A percentile compares a stretch with the other conserved stretches of the same genome.
Evolutionary conservation across 2,113 vertebrate species (phyloP).

Genomic region (Pungitius pungitius): DNA sequence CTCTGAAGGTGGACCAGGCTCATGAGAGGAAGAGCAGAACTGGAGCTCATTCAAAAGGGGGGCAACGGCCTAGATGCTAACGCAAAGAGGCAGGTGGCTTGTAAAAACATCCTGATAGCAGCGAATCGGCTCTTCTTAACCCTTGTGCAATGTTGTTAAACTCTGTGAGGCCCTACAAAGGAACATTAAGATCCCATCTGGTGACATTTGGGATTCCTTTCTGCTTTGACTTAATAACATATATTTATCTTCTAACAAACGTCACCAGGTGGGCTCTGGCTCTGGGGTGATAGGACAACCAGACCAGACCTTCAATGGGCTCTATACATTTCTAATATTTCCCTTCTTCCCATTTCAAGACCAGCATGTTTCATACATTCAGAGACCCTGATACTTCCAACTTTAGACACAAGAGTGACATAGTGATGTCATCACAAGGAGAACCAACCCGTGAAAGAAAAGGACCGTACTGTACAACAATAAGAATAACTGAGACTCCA

Average conservation of each 20-base stretch:
- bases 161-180: too few relatives aligned
- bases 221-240: not conserved
- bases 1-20: not conserved
- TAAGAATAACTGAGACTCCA: not conserved
- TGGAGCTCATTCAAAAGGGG: not conserved
- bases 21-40: not conserved
- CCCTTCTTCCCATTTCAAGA: too few relatives aligned
- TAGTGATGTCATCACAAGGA: not conserved
- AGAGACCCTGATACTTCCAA: not conserved
- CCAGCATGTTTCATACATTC: not conserved
- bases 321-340: too few relatives aligned
- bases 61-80: conserved; percentile 1
- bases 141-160: not conserved
- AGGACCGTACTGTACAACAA: not conserved
- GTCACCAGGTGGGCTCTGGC: not conserved
- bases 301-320: too few relatives aligned
- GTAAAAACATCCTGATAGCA: not conserved
- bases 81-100: not conserved
- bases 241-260: not conserved
- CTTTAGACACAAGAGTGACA: not conserved
- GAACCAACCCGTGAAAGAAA: not conserved
- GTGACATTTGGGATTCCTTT: not conserved
- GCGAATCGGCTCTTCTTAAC: not conserved
- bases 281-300: not conserved
- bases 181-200: not conserved